phyloP scores from a whole-genome alignment of 2,113 vertebrate genomes.

The Hypocryptadius cinnamomeus region DNA sequence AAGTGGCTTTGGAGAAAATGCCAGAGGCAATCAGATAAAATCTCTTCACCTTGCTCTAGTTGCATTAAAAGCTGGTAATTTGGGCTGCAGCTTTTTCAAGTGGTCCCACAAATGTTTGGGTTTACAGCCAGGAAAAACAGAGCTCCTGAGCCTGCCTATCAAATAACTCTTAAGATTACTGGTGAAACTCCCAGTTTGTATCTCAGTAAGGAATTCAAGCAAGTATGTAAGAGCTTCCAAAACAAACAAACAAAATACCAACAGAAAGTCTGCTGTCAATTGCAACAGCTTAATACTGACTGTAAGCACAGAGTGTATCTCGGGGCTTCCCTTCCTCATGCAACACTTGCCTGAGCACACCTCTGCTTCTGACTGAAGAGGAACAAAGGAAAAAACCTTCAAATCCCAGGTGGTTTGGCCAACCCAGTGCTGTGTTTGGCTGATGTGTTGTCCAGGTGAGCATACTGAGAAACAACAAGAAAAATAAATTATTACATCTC shows the following conservation, averaged over 20 bases:
- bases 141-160: neutral
- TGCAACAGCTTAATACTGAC: neutral
- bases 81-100: neutral
- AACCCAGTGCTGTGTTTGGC: neutral
- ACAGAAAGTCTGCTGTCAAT: neutral
- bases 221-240: neutral
- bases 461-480: neutral
- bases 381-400: neutral
- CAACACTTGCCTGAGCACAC: neutral
- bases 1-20: slow-evolving; percentile 24
- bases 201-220: neutral
- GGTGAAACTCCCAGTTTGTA: neutral
- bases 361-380: neutral
- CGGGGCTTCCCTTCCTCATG: rapidly evolving
- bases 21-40: neutral
- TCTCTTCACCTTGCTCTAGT: neutral
- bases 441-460: neutral
- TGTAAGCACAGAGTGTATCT: rapidly evolving
- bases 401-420: neutral
- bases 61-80: neutral
- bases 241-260: neutral
- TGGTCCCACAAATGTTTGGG: neutral
- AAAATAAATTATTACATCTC: neutral
- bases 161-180: neutral
- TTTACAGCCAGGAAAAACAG: neutral